Percentiles rank a stretch among this genome's conserved stretches.
phyloP scores from a whole-genome alignment of 2,888 invertebrate genomes.

The Julus scanicus region DNA sequence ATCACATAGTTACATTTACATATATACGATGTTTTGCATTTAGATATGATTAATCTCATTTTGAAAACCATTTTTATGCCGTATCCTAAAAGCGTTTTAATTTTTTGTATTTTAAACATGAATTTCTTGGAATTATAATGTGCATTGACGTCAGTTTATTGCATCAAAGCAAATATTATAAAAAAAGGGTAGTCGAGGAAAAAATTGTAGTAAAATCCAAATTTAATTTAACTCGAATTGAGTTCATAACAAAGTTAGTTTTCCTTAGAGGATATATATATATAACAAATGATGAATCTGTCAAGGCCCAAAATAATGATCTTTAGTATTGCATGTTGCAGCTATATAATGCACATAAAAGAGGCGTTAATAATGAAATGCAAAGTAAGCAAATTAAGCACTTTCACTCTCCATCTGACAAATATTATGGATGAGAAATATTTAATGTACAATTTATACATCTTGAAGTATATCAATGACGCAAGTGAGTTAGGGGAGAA shows the following conservation, averaged over 20 bases:
- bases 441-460: background rate
- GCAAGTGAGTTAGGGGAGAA: background rate
- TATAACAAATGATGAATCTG: conserved; percentile 30
- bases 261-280: background rate
- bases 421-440: conserved; percentile 26
- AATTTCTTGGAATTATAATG: background rate
- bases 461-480: conserved; percentile 30
- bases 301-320: conserved; percentile 30
- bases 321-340: background rate
- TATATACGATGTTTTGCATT: too few species aligned
- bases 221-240: background rate
- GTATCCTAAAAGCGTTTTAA: too few species aligned
- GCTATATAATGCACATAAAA: background rate
- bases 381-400: conserved; percentile 32
- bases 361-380: conserved; percentile 30
- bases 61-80: too few species aligned
- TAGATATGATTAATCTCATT: too few species aligned
- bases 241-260: conserved; percentile 7
- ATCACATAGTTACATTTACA: too few species aligned
- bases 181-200: background rate
- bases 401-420: conserved; percentile 24
- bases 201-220: background rate
- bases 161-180: background rate
- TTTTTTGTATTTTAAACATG: too few species aligned
- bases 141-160: background rate